Base-by-base conservation (phyloP, 2,113 vertebrate genomes). In the Lethenteron camtschaticum region DNA sequence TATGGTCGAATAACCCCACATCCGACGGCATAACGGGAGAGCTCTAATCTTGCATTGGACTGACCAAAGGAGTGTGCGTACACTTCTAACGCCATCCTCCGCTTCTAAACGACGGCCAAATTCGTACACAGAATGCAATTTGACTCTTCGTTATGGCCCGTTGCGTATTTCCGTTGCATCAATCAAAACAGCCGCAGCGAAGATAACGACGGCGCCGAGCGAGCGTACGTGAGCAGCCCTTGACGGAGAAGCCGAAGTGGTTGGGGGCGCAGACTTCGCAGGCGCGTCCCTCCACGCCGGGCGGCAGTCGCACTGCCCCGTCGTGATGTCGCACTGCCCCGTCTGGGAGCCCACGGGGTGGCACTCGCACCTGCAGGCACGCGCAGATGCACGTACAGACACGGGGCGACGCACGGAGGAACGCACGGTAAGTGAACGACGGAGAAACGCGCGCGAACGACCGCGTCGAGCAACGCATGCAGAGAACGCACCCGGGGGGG, bases 271-370 rank as follows among this genome's bases (percentile, higher is more conserved):
- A 99, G n/a, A 69, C 81, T 10, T 96, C 82, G 0, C 94, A 99
- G 16, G 72, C 88, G 66, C 80, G 83, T 8, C 94, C 85, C 0
- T 84, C 77, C 69, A 96, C 73, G 1, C 94, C 94, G 0, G 89
- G 94, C 95, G 91, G 78, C 94, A 99, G 75, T 99, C 91, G 1
- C 94, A 99, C 76, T 96, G 92, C 11, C 94, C 94, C 0, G 71
- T 83, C 0, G 1, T 73, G 73, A 92, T 84, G 79, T 99, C 90
- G 69, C 94, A 99, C 74, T 94, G 89, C 0, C 90, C 94, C 0
- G 83, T 85, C 20, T 87, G 89, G 70, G 92, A 96, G 73, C 94
- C 94, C 71, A 95, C 76, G 0, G 87, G 75, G 1, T 90, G 84
- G 73, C 94, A 99, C 78, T 83, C 80, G 69, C 94, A 99, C 71